These are phyloP conservation scores for Sardina pilchardus DNA, from an alignment of 2,113 vertebrate species.

Conservation along the genomic window DNA sequence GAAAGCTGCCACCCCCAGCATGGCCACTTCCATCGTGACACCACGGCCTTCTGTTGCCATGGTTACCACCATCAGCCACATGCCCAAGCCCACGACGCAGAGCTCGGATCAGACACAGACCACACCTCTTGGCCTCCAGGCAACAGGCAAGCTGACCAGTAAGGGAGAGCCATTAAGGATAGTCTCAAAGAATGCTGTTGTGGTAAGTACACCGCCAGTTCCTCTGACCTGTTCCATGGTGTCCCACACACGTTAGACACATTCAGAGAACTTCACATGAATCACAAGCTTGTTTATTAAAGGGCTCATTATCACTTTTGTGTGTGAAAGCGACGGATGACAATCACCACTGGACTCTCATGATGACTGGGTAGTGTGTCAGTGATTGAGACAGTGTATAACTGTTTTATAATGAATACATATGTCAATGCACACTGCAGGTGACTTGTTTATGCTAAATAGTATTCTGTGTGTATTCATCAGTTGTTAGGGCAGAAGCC, in stretches of 20 bases:
- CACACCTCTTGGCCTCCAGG: constrained; percentile 84
- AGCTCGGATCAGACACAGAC: constrained; percentile 79
- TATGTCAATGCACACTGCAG: not conserved
- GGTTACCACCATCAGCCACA: constrained; percentile 86
- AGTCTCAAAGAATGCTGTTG: constrained; percentile 86
- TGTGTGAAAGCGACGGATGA: not conserved
- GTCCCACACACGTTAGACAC: not conserved
- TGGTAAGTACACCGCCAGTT: constrained; percentile 47
- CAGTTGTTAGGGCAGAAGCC: not conserved
- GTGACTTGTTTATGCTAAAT: not conserved
- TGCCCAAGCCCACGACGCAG: constrained; percentile 79
- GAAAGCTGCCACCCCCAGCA: constrained; percentile 86
- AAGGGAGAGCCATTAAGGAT: constrained; percentile 87
- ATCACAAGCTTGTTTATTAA: not conserved
- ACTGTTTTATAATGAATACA: not conserved
- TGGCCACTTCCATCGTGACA: constrained; percentile 85
- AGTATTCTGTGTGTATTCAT: not conserved
- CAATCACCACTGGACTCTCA: not conserved
- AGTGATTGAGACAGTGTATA: not conserved
- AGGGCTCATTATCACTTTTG: not conserved
- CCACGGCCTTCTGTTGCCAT: constrained; percentile 88
- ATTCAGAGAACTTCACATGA: not conserved
- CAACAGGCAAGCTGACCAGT: constrained; percentile 81
- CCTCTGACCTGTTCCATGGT: too few relatives aligned
- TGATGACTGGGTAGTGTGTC: not conserved